Evolutionary conservation across 2,888 invertebrate genomes (phyloP).

Genomic region (Laothoe populi): DNA sequence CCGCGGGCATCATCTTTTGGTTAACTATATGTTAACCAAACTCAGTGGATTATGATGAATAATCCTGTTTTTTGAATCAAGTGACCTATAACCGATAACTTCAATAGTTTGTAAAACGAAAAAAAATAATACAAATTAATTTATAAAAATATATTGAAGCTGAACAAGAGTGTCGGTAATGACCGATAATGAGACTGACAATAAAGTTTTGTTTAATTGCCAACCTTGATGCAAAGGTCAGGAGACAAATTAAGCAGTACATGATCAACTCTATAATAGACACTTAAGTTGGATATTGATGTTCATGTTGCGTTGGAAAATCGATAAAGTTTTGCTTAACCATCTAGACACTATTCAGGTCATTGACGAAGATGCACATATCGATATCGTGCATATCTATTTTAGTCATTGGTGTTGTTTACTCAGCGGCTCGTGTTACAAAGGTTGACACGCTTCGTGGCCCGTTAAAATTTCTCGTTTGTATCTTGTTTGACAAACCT

Average conservation of each 20-base stretch:
- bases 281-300: constrained; percentile 13
- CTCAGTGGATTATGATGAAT: constrained; percentile 5
- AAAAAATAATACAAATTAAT: not conserved
- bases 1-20: not conserved
- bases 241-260: constrained; percentile 25
- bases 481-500: not conserved
- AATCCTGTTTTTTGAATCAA: not conserved
- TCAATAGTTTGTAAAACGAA: not conserved
- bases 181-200: constrained; percentile 39
- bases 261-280: constrained; percentile 21
- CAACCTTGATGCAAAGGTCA: constrained; percentile 20
- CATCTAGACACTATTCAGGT: constrained; percentile 22
- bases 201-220: constrained; percentile 22
- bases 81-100: constrained; percentile 1
- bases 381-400: constrained; percentile 21
- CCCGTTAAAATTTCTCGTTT: constrained; percentile 17
- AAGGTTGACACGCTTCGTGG: constrained; percentile 52
- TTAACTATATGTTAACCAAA: not conserved
- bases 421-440: constrained; percentile 44
- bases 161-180: constrained; percentile 1
- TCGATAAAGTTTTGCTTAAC: constrained; percentile 27
- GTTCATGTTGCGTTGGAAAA: constrained; percentile 22
- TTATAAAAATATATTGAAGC: not conserved
- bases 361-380: constrained; percentile 27
- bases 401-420: constrained; percentile 34